Conservation (phyloP, 1,140 invertebrate species). For the Caenorhabditis briggsae region DNA sequence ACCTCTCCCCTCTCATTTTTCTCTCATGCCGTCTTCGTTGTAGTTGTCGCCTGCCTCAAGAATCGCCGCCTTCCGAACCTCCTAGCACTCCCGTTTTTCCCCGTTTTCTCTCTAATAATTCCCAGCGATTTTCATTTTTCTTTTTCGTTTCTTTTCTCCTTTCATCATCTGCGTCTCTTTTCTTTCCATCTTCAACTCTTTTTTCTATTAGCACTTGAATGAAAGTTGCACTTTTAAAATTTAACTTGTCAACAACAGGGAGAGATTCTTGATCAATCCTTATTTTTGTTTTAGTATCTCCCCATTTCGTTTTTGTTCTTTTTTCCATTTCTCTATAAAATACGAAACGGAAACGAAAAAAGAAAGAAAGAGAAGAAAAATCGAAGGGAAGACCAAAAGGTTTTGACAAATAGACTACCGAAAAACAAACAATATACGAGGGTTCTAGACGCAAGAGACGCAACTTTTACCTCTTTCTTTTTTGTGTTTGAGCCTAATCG, state of each 20-base stretch:
- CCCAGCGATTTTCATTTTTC: constrained; percentile 17
- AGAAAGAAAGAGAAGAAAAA: background rate
- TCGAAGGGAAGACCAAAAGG: background rate
- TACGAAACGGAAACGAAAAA: constrained; percentile 4
- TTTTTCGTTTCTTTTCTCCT: background rate
- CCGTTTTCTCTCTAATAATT: constrained; percentile 32
- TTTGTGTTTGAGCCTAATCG: background rate
- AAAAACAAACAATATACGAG: constrained; percentile 43
- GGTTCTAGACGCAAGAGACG: constrained; percentile 8
- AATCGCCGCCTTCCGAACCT: constrained; percentile 2
- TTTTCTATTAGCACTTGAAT: background rate
- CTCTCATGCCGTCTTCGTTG: background rate
- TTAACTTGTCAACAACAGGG: no score
- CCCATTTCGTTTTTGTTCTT: background rate
- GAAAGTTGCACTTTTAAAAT: background rate
- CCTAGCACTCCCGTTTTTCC: background rate
- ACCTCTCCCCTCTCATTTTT: constrained; percentile 27
- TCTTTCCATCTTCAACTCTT: background rate
- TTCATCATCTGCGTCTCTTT: background rate
- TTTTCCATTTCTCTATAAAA: background rate
- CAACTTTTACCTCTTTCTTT: constrained; percentile 36
- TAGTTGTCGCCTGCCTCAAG: constrained; percentile 4
- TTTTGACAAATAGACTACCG: constrained; percentile 39
- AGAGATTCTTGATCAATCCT: background rate
- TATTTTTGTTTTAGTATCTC: background rate